Base-by-base conservation (phyloP, 37 sponge, comb jelly and placozoan species). In the Corticium candelabrum region DNA sequence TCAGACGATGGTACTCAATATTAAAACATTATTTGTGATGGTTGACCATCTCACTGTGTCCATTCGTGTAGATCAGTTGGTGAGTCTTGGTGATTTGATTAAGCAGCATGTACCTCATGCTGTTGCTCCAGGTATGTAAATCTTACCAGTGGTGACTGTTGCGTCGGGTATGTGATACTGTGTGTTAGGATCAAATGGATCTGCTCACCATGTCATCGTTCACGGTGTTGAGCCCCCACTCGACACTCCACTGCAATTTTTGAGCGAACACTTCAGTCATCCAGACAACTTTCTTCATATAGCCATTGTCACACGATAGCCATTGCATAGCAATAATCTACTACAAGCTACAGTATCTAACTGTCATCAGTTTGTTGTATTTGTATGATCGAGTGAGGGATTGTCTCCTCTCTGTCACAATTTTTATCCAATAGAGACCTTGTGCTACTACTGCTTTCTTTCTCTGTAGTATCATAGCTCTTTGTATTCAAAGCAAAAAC, bases 271-370 rank as follows among this genome's bases (percentile, higher is more conserved):
- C 74, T 74, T 98, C 39, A 85, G 90, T 41, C 88, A 94, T 71
- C 93, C 99, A 0, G 99, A 98, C 62, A 98, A 91, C 77, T 98
- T 98, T 85, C 70, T 98, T 39, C 96, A 98, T 76, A 85, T 98
- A 39, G 88, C 88, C 75, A 69, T 90, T 56, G 81, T 87, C 33
- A 70, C 15, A 27, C 62, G 62, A 50, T 50, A 50, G 62, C 11
- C 62, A 50, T 27, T 27, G 21, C 21, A 50, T 27, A 50, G 62
- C n/a, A n/a, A n/a, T n/a, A n/a, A n/a, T n/a, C n/a, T n/a, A n/a
- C n/a, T n/a, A n/a, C n/a, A n/a, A n/a, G n/a, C n/a, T n/a, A n/a
- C n/a, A n/a, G n/a, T n/a, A n/a, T n/a, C n/a, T n/a, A n/a, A n/a
- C n/a, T n/a, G n/a, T n/a, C n/a, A n/a, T n/a, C n/a, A n/a, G n/a